Percentiles rank a stretch among this genome's conserved stretches.
Conservation (phyloP, 64 coral and sea anemone genomes). For the Pocillopora verrucosa region DNA sequence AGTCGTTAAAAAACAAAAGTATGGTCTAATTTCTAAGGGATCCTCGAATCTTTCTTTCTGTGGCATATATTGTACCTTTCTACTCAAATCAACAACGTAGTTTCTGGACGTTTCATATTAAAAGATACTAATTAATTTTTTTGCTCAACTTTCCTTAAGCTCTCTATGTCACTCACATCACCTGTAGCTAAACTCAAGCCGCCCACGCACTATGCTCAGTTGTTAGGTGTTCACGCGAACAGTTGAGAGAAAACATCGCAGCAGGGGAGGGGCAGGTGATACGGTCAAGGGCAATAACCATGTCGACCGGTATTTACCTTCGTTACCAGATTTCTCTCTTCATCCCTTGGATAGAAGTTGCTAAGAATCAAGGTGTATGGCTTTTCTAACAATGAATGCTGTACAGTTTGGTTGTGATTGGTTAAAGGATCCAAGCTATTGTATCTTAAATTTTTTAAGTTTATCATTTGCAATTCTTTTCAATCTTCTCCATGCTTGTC, state of each 20-base stretch:
- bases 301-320: not conserved
- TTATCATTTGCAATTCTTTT: no score
- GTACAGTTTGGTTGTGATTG: no score
- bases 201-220: not conserved
- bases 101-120: no score
- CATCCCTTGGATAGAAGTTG: no score
- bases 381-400: no score
- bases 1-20: not conserved
- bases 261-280: slow-evolving; percentile 30
- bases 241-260: slow-evolving; percentile 25
- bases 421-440: no score
- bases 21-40: not conserved
- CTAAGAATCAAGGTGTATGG: no score
- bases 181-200: slow-evolving; percentile 2
- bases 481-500: no score
- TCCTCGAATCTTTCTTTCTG: not conserved
- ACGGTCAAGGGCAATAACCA: not conserved
- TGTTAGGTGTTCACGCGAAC: slow-evolving; percentile 20
- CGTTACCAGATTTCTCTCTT: not conserved
- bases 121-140: no score
- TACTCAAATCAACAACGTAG: no score
- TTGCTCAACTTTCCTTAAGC: not conserved
- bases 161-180: not conserved
- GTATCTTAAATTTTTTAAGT: no score
- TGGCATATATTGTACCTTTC: not conserved